These are phyloP conservation scores for Heteromyza rotundicornis DNA, from an alignment of 2,888 invertebrate species.

Conservation along the genomic window DNA sequence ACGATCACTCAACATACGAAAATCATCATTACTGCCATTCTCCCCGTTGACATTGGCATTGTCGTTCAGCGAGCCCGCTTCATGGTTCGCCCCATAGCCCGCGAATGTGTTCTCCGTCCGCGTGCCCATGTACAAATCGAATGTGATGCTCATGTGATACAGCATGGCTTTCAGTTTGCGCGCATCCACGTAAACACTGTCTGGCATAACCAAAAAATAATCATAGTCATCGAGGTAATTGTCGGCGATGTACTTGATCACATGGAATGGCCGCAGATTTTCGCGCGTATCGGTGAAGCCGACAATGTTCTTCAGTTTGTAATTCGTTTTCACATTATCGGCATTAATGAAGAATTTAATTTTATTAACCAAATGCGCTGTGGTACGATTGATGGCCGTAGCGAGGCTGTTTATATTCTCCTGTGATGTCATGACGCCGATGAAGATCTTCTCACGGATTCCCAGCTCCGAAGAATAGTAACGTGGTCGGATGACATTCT, in stretches of 20 bases:
- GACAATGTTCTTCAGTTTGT: slow-evolving; percentile 75
- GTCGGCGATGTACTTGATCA: slow-evolving; percentile 87
- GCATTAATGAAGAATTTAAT: slow-evolving; percentile 80
- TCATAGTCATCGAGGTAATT: slow-evolving; percentile 90
- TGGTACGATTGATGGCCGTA: slow-evolving; percentile 85
- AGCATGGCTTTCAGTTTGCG: slow-evolving; percentile 75
- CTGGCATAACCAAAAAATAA: slow-evolving; percentile 88
- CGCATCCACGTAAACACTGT: slow-evolving; percentile 84
- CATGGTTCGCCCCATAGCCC: slow-evolving; percentile 55
- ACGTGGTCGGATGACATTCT: slow-evolving; percentile 79
- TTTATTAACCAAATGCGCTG: slow-evolving; percentile 83
- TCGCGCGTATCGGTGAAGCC: slow-evolving; percentile 83
- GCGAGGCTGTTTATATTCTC: slow-evolving; percentile 76
- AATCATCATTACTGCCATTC: slow-evolving; percentile 34
- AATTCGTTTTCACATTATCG: slow-evolving; percentile 65
- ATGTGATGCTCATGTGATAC: slow-evolving; percentile 80
- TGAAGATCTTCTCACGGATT: slow-evolving; percentile 86
- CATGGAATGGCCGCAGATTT: slow-evolving; percentile 83
- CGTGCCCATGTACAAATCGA: slow-evolving; percentile 82
- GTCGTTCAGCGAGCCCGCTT: slow-evolving; percentile 44
- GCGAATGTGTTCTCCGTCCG: slow-evolving; percentile 48
- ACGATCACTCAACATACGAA: slow-evolving; percentile 50
- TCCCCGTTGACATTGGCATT: slow-evolving; percentile 62
- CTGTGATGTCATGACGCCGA: slow-evolving; percentile 82
- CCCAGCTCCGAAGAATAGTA: slow-evolving; percentile 96